Conservation (phyloP, 2,888 invertebrate species). For the Scelioninae gen. 2 region DNA sequence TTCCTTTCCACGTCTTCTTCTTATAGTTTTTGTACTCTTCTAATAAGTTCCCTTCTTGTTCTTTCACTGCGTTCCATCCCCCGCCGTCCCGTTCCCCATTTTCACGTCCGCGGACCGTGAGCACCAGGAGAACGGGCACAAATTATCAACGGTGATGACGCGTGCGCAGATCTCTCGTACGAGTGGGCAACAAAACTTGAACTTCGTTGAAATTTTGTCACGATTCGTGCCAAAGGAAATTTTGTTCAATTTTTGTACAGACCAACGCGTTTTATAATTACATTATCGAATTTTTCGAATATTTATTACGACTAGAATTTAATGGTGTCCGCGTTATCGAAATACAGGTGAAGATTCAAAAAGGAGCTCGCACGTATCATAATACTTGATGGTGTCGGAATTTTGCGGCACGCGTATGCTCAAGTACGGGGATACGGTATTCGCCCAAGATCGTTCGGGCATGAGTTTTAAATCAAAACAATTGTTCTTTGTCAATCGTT, state of each 20-base stretch:
- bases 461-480: too few relatives aligned
- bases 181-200: slow-evolving; percentile 39
- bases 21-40: slow-evolving; percentile 74
- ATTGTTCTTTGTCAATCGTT: too few relatives aligned
- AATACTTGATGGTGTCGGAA: slow-evolving; percentile 18
- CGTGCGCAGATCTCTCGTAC: background rate
- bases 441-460: too few relatives aligned
- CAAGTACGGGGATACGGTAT: too few relatives aligned
- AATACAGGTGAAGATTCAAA: slow-evolving; percentile 19
- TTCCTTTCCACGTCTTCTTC: too few relatives aligned
- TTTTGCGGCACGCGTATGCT: background rate
- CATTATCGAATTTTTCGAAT: slow-evolving; percentile 30
- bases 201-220: slow-evolving; percentile 21
- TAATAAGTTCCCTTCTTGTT: slow-evolving; percentile 68
- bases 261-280: slow-evolving; percentile 17
- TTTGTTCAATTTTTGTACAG: slow-evolving; percentile 46
- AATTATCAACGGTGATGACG: slow-evolving; percentile 10
- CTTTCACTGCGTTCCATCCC: slow-evolving; percentile 59
- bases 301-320: slow-evolving; percentile 50
- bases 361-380: slow-evolving; percentile 14
- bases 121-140: slow-evolving; percentile 62
- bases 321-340: slow-evolving; percentile 33
- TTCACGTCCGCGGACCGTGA: slow-evolving; percentile 58
- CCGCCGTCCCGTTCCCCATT: slow-evolving; percentile 46
- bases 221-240: slow-evolving; percentile 13